These are phyloP conservation scores for Nylanderia fulva DNA, from an alignment of 1,140 invertebrate species.

Conservation along the genomic window DNA sequence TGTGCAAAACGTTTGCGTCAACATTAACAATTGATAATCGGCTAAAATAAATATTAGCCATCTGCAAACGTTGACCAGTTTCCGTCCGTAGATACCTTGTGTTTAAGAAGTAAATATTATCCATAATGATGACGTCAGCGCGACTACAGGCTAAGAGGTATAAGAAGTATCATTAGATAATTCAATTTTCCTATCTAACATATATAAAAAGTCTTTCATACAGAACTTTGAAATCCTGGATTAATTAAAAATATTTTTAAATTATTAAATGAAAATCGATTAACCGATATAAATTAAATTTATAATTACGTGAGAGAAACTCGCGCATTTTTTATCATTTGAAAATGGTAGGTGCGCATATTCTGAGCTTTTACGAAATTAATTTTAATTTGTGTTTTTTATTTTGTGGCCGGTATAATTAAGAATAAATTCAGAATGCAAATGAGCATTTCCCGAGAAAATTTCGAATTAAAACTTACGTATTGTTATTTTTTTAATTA, in stretches of 20 bases:
- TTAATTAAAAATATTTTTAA: conserved; percentile 3
- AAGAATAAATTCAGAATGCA: conserved; percentile 44
- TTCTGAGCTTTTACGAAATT: conserved; percentile 48
- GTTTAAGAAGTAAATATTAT: conserved; percentile 40
- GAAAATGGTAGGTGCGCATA: conserved; percentile 17
- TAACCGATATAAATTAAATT: neutral
- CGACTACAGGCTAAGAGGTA: neutral
- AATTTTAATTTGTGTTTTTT: conserved; percentile 52
- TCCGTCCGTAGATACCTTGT: neutral
- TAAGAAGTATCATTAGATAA: neutral
- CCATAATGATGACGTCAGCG: neutral
- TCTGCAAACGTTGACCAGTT: conserved; percentile 6
- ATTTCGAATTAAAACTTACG: conserved; percentile 43
- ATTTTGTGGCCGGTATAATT: conserved; percentile 44
- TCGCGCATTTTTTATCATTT: neutral
- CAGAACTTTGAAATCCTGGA: neutral
- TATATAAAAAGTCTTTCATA: neutral
- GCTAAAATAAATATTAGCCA: conserved; percentile 33
- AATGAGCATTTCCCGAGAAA: conserved; percentile 15
- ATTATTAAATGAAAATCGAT: neutral
- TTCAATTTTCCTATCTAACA: neutral
- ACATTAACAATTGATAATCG: conserved; percentile 44
- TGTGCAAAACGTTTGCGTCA: conserved; percentile 34
- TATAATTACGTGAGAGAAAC: conserved; percentile 22
- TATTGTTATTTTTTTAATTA: conserved; percentile 51